A percentile compares a stretch with the other conserved stretches of the same genome.
Conservation (phyloP, 2,797 vertebrate species). For the Alcedo atthis region DNA sequence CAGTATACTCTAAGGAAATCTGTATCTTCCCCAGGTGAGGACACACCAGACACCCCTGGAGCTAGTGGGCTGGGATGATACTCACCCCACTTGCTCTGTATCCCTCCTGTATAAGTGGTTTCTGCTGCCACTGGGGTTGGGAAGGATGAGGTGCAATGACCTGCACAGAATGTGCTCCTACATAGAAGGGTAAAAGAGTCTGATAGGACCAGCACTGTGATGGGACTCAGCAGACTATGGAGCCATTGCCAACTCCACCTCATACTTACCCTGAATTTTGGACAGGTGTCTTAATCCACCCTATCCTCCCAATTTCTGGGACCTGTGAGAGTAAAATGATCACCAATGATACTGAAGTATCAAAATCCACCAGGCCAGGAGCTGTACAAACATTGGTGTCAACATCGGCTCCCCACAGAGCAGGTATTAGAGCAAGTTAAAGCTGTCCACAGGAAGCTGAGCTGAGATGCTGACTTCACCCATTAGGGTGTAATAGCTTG, state of each 20-base stretch:
- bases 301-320: neutral
- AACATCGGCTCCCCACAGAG: neutral
- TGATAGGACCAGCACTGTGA: neutral
- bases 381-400: neutral
- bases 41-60: neutral
- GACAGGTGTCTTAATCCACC: neutral
- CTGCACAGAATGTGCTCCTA: neutral
- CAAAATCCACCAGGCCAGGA: neutral
- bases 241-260: neutral
- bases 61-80: neutral
- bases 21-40: neutral
- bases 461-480: neutral
- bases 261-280: neutral
- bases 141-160: neutral
- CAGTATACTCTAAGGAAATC: neutral
- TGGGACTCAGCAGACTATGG: neutral
- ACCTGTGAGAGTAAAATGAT: neutral
- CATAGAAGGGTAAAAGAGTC: neutral
- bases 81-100: neutral
- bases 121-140: neutral
- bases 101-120: neutral
- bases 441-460: conserved; percentile 1
- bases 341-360: neutral
- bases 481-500: conserved; percentile 13
- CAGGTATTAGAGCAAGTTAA: neutral